These are phyloP conservation scores for Elephas maximus DNA, from an alignment of 2,113 vertebrate genomes.

Conservation along the genomic window DNA sequence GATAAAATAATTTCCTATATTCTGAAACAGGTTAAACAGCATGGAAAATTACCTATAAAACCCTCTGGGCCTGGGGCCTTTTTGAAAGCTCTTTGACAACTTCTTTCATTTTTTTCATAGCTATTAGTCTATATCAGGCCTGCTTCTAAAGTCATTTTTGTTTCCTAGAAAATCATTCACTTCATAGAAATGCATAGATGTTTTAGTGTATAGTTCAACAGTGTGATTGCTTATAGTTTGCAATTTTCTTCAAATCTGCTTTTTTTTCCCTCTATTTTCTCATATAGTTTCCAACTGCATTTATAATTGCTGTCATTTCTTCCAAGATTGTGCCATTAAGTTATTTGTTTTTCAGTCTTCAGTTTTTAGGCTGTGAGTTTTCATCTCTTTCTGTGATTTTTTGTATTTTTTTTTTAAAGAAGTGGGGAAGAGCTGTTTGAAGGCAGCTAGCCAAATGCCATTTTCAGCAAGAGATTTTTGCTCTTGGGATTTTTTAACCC, in stretches of 20 bases:
- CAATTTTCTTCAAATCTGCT: conserved; percentile 31
- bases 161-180: conserved; percentile 2
- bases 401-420: conserved; percentile 63
- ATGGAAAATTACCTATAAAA: neutral
- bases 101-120: neutral
- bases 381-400: conserved; percentile 13
- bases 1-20: neutral
- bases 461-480: conserved; percentile 63
- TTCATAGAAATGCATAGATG: neutral
- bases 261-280: conserved; percentile 48
- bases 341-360: conserved; percentile 60
- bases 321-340: conserved; percentile 49
- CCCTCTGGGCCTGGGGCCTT: conserved; percentile 19
- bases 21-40: neutral
- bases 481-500: conserved; percentile 63
- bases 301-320: conserved; percentile 48
- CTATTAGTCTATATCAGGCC: neutral
- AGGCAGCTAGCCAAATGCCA: conserved; percentile 67
- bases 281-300: conserved; percentile 43
- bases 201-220: conserved; percentile 5
- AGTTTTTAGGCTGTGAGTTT: conserved; percentile 44
- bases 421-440: conserved; percentile 11
- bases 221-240: conserved; percentile 6
- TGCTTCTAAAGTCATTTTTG: conserved; percentile 18
- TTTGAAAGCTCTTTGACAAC: conserved; percentile 18